phyloP scores from a whole-genome alignment of 64 coral and sea anemone species.

The Anthopleura sola region DNA sequence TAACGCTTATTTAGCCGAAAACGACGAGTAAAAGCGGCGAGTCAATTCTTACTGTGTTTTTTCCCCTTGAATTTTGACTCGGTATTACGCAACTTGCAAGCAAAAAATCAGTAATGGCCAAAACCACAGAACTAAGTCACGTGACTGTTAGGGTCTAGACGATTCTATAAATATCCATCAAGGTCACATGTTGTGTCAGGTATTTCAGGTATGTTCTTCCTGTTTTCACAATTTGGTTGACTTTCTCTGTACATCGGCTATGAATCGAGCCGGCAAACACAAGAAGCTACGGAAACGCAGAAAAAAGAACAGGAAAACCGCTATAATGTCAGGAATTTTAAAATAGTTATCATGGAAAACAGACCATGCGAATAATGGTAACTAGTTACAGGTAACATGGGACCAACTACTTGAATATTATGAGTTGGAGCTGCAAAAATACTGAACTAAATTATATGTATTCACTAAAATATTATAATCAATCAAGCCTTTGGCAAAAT shows the following conservation, averaged over 20 bases:
- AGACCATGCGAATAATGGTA: background rate
- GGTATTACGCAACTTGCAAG: background rate
- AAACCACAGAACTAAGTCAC: background rate
- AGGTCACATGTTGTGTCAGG: slow-evolving; percentile 19
- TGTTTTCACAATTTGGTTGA: slow-evolving; percentile 4
- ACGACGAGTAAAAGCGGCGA: background rate
- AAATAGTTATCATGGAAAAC: background rate
- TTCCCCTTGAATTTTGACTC: background rate
- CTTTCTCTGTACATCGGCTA: background rate
- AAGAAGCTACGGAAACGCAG: background rate
- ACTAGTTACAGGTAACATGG: background rate
- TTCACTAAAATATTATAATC: background rate
- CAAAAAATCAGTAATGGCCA: background rate
- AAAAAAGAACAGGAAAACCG: background rate
- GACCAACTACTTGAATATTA: too few species aligned
- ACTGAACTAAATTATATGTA: too few species aligned
- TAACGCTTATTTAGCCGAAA: too few species aligned
- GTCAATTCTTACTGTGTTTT: background rate
- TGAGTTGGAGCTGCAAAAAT: too few species aligned
- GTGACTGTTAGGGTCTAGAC: background rate
- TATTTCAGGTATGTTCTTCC: slow-evolving; percentile 31
- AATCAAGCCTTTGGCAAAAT: background rate
- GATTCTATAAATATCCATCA: background rate
- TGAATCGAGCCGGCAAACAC: background rate
- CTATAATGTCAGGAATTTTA: background rate